Conservation (phyloP, 2,797 vertebrate genomes). For the Natrix natrix region DNA sequence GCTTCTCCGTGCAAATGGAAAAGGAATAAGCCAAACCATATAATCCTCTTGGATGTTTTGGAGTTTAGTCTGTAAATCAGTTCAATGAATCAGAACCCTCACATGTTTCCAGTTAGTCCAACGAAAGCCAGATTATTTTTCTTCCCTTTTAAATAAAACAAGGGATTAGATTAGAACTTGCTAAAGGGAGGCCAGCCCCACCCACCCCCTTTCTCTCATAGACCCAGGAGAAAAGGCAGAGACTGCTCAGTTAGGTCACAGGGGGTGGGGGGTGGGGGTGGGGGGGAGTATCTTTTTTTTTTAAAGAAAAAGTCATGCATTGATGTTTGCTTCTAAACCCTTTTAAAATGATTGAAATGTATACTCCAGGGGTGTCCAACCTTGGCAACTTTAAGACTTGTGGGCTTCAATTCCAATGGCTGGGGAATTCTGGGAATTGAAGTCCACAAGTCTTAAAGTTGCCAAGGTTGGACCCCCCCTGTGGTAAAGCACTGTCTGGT, state of each 20-base stretch:
- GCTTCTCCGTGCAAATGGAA: not conserved
- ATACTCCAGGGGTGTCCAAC: not conserved
- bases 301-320: too few relatives aligned
- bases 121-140: not conserved
- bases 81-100: not conserved
- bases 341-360: not conserved
- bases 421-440: not conserved
- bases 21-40: not conserved
- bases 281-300: not conserved
- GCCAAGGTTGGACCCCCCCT: not conserved
- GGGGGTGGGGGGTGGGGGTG: rapidly evolving
- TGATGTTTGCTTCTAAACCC: not conserved
- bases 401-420: too few relatives aligned
- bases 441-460: not conserved
- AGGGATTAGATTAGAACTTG: not conserved
- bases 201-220: not conserved
- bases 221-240: not conserved
- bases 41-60: not conserved
- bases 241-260: not conserved
- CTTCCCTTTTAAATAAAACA: not conserved
- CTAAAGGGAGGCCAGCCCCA: not conserved
- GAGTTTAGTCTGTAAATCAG: not conserved
- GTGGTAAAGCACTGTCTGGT: not conserved
- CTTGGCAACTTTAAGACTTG: not conserved
- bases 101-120: not conserved